Evolutionary conservation across 2,888 invertebrate species (phyloP), one percentile per base, ranked within the genome.

Genomic region (Nowickia ferox): DNA sequence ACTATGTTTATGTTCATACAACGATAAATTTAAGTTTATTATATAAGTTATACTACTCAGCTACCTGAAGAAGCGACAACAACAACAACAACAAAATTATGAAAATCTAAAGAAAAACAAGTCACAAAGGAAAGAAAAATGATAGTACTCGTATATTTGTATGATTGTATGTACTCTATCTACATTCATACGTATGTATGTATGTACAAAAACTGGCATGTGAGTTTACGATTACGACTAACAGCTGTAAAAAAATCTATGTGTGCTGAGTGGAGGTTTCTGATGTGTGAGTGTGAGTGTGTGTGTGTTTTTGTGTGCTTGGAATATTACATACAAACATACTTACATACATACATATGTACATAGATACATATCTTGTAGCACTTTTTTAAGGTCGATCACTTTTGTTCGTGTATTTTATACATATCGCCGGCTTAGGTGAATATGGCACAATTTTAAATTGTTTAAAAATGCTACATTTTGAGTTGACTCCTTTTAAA

Each of bases 341-440:
- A 6, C 30, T 6, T 30, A 6, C 30, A 6, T 30, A 30, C 30
- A 30, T 30, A 30, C 30, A 6, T 30, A 30, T 6, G 6, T 30
- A 30, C 30, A 30, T 30, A 30, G 30, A 30, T 30, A 30, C 30
- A 83, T 80, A 71, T 86, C 61, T 80, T 75, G 53, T 82, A 74
- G 77, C 68, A 82, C 22, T 71, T 74, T 78, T 71, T 80, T 79
- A 79, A 86, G 86, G 86, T 86, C 86, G 86, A 86, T 83, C 86
- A 86, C 83, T 83, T 76, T 80, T 80, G 75, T 76, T 80, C 68
- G 17, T 55, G 77, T 15, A 63, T 79, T 65, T 57, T 77, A 19
- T 79, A 77, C 46, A 68, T 79, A 79, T 77, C 78, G 77, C 74
- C 66, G 42, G 61, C 63, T 65, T 44, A 66, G 61, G 59, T 22